phyloP scores from a whole-genome alignment of 1,140 invertebrate species.

The Zophobas morio region DNA sequence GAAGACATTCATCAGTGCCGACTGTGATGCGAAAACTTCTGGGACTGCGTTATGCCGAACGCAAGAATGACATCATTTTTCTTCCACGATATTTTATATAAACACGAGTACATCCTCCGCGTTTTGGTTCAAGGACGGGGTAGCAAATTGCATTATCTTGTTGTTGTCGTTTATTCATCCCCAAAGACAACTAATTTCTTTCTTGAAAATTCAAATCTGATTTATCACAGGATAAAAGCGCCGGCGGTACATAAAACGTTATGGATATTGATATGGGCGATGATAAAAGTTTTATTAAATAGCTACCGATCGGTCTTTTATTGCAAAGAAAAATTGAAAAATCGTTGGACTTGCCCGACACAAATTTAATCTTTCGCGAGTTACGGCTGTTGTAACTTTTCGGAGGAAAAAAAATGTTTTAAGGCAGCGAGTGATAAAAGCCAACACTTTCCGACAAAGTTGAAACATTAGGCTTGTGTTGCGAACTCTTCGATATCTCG shows the following conservation, averaged over 20 bases:
- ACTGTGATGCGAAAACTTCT: background rate
- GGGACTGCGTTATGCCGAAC: conserved; percentile 13
- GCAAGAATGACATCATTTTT: conserved; percentile 27
- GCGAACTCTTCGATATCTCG: conserved; percentile 15
- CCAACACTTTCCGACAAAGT: conserved; percentile 7
- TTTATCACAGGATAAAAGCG: conserved; percentile 1
- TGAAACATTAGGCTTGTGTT: conserved; percentile 30
- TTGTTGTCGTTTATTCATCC: conserved; percentile 25
- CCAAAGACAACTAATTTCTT: conserved; percentile 11
- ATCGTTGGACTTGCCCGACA: conserved; percentile 11
- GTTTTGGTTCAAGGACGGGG: conserved; percentile 7
- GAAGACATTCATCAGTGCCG: conserved; percentile 27
- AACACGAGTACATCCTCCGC: background rate
- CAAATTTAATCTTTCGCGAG: conserved; percentile 35
- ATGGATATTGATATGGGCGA: conserved; percentile 31
- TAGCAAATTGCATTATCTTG: conserved; percentile 26
- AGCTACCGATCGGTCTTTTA: conserved; percentile 15
- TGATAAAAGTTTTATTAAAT: conserved; percentile 42
- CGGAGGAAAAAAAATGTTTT: background rate
- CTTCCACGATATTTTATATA: conserved; percentile 10
- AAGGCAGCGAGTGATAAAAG: background rate
- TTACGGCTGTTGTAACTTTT: conserved; percentile 5
- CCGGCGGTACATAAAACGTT: background rate
- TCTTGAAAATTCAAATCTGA: conserved; percentile 21
- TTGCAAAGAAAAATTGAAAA: conserved; percentile 34